phyloP scores from a whole-genome alignment of 2,888 invertebrate species.

The Stenichneumon culpator region DNA sequence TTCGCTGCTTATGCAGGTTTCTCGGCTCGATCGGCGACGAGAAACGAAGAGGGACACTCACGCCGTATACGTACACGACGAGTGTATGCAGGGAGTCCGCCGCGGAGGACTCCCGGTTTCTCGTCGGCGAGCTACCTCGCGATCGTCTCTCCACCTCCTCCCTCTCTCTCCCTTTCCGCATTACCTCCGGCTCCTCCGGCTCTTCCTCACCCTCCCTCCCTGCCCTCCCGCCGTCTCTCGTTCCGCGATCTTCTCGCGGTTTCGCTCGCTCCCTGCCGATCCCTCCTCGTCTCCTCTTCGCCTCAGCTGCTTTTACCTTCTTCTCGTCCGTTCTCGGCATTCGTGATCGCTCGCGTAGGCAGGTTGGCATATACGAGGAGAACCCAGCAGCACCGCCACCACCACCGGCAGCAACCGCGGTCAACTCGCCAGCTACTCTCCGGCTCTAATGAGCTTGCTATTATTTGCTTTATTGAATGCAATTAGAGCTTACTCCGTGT shows the following conservation, averaged over 20 bases:
- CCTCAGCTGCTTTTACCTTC: constrained; percentile 51
- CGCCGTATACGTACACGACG: constrained; percentile 35
- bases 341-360: constrained; percentile 76
- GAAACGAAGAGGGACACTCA: constrained; percentile 38
- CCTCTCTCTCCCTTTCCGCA: constrained; percentile 1
- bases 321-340: constrained; percentile 56
- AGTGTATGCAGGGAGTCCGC: constrained; percentile 5
- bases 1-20: constrained; percentile 43
- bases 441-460: constrained; percentile 84
- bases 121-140: constrained; percentile 41
- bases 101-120: constrained; percentile 44
- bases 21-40: constrained; percentile 34
- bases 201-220: constrained; percentile 36
- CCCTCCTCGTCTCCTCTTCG: constrained; percentile 55
- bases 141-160: constrained; percentile 30
- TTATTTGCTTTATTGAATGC: constrained; percentile 84
- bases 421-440: constrained; percentile 80
- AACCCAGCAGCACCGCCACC: constrained; percentile 40
- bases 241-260: constrained; percentile 7
- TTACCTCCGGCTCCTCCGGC: constrained; percentile 3
- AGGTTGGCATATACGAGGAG: constrained; percentile 77
- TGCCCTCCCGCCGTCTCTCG: constrained; percentile 6
- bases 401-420: constrained; percentile 69
- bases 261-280: constrained; percentile 13
- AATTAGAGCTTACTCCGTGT: constrained; percentile 84